Evolutionary conservation across 2,113 vertebrate species (phyloP), one percentile per base, ranked within the genome.

Genomic region (Anguilla rostrata): DNA sequence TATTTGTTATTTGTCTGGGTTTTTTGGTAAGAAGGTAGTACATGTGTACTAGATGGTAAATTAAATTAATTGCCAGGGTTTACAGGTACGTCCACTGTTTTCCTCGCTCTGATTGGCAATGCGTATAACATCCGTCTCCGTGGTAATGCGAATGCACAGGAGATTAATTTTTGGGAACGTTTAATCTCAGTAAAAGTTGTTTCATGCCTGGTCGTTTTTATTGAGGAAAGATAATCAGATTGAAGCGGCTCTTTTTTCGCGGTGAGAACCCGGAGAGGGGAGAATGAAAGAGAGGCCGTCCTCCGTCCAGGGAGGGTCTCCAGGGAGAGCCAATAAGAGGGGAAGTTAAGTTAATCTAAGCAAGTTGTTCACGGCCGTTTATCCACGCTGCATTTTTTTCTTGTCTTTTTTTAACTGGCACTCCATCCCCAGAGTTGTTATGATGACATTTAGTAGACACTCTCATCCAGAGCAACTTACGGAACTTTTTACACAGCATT

Each of bases 351-450:
- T 39, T 34, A 29, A 43, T 83, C n/a, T 83, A 39, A 49, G 53
- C 39, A 53, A 63, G 71, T 43, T 53, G 63, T 49, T 20, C 49
- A 90, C 83, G 43, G 22, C 91, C 82, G 89, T 86, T 88, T 41
- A 53, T 6, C 57, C n/a, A n/a, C 75, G 22, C 84, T 20, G 82
- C 43, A 83, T 71, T 66, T 93, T 93, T 46, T 46, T 46, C 8
- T 46, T 46, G 43, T 46, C 34, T 34, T 34, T 34, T 34, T 34
- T 34, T 34, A 91, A 94, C 91, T 81, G 92, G 93, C 91, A 85
- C 87, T 88, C 90, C 89, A 88, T 87, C 90, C 86, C 22, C 0
- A 4, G 88, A 91, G 92, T 88, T 81, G 86, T 90, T 92, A 93
- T 88, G 34, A 2, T 83, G 86, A 91, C 88, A 34, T 34, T 34